These are phyloP conservation scores for Macroglossus sobrinus DNA, from an alignment of 2,113 vertebrate species.

Conservation along the genomic window DNA sequence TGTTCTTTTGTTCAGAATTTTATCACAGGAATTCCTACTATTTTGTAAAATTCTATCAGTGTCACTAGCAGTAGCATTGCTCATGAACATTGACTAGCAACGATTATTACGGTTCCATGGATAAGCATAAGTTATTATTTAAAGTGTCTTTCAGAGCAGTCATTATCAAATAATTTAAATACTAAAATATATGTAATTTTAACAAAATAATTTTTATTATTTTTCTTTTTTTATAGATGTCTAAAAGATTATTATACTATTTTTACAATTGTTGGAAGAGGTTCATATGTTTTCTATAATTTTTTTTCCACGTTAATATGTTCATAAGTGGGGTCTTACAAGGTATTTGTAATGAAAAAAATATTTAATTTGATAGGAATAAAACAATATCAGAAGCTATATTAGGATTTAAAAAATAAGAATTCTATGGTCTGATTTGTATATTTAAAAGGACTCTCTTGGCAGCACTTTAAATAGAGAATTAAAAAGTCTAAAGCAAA, in stretches of 20 bases:
- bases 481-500: background rate
- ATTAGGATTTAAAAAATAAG: background rate
- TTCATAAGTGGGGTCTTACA: background rate
- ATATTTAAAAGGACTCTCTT: background rate
- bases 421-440: background rate
- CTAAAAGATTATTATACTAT: background rate
- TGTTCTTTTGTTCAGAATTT: background rate
- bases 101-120: background rate
- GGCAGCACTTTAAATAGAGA: background rate
- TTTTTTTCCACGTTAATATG: background rate
- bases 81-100: background rate
- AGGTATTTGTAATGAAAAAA: background rate
- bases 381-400: background rate
- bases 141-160: background rate
- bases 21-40: background rate
- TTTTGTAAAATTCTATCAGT: background rate
- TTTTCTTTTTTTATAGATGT: background rate
- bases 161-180: background rate
- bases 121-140: background rate
- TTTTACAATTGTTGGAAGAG: background rate
- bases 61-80: background rate
- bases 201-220: background rate
- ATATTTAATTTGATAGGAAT: background rate
- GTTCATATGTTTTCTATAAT: background rate
- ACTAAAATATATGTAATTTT: background rate